phyloP scores from a whole-genome alignment of 2,797 vertebrate species.

The Enteromius trimaculatus region DNA sequence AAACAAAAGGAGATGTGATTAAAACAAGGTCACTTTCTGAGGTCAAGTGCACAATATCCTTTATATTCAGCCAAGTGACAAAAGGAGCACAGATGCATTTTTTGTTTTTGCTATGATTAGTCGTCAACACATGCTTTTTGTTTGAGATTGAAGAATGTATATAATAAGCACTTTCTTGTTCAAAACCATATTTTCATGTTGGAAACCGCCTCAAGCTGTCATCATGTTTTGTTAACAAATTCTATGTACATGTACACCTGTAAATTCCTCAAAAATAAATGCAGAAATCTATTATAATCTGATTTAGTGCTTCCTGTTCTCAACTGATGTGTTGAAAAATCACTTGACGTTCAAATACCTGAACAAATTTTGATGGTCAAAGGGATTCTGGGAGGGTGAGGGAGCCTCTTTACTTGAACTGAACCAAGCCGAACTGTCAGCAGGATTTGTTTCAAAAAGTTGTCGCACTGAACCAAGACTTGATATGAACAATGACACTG shows the following conservation, averaged over 20 bases:
- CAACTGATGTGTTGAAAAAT: not conserved
- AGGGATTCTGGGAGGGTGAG: not conserved
- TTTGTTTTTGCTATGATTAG: not conserved
- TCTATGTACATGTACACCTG: not conserved
- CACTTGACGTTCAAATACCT: not conserved
- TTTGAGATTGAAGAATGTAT: not conserved
- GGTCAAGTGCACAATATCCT: not conserved
- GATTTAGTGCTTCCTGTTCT: not conserved
- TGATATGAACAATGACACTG: not conserved
- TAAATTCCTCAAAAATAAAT: constrained; percentile 11
- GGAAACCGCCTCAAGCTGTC: not conserved
- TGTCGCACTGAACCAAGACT: not conserved
- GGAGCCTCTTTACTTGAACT: not conserved
- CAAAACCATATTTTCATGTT: not conserved
- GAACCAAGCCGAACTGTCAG: not conserved
- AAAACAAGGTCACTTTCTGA: constrained; percentile 14
- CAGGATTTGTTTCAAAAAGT: not conserved
- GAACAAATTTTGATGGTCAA: not conserved
- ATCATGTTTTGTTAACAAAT: not conserved
- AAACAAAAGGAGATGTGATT: constrained; percentile 27
- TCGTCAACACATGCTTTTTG: not conserved
- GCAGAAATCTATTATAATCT: not conserved
- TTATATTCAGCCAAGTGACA: not conserved
- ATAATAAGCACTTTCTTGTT: not conserved
- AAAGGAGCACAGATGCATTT: not conserved